phyloP scores from a whole-genome alignment of 2,888 invertebrate species.

The Drosophila lacicola region DNA sequence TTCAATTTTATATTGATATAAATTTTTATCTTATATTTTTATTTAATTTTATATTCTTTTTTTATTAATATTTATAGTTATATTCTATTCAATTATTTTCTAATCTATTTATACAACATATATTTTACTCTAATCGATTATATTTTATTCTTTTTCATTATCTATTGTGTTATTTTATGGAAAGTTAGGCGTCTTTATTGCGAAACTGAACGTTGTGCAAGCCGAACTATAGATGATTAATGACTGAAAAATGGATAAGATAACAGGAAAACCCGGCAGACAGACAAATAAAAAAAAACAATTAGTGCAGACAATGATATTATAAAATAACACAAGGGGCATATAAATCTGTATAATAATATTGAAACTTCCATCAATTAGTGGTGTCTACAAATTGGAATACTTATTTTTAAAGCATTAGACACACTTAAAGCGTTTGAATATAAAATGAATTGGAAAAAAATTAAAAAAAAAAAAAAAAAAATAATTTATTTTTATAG shows the following conservation, averaged over 20 bases:
- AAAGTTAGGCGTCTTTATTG: no score
- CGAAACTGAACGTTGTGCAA: not conserved
- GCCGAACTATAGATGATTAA: not conserved
- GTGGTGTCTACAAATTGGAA: no score
- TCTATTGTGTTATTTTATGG: not conserved
- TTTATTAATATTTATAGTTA: not conserved
- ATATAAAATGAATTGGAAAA: no score
- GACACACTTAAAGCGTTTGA: no score
- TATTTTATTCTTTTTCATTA: not conserved
- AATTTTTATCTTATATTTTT: not conserved
- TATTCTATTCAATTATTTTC: not conserved
- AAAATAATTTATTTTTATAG: no score
- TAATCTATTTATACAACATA: not conserved
- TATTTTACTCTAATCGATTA: not conserved
- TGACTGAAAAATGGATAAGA: conserved; percentile 3
- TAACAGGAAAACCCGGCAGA: not conserved
- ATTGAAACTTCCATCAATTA: not conserved
- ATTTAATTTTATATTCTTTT: not conserved
- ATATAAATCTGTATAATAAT: not conserved
- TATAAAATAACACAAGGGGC: not conserved
- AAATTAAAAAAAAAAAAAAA: no score
- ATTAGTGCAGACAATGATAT: not conserved
- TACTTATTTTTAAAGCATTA: no score
- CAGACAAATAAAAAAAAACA: not conserved
- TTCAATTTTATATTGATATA: not conserved